Evolutionary conservation across 2,797 vertebrate genomes (phyloP).

Genomic region (Rhinatrema bivittatum): DNA sequence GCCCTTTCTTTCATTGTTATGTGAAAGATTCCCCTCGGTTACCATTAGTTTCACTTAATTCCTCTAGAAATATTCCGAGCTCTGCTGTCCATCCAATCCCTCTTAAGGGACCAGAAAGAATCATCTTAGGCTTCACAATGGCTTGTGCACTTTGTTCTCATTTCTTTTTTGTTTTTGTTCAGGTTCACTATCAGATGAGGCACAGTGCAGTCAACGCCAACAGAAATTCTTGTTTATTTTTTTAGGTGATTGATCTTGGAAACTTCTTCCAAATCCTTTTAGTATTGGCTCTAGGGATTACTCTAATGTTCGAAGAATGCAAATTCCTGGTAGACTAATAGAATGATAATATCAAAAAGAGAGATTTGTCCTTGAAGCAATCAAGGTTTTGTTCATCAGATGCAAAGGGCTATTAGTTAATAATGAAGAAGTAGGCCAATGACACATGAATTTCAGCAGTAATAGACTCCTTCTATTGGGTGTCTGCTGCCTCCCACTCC

Average conservation of each 20-base stretch:
- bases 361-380: slow-evolving; percentile 80
- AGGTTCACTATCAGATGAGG: slow-evolving; percentile 61
- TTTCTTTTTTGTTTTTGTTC: slow-evolving; percentile 54
- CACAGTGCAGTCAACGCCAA: slow-evolving; percentile 62
- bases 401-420: slow-evolving; percentile 68
- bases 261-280: slow-evolving; percentile 72
- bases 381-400: slow-evolving; percentile 74
- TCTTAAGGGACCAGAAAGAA: slow-evolving; percentile 39
- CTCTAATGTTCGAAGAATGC: slow-evolving; percentile 73
- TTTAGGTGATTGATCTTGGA: slow-evolving; percentile 74
- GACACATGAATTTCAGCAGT: too few species aligned
- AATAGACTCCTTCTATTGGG: too few species aligned
- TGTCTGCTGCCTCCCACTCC: too few species aligned
- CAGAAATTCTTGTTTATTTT: slow-evolving; percentile 68
- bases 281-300: slow-evolving; percentile 87
- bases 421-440: too few species aligned
- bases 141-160: slow-evolving; percentile 58
- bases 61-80: slow-evolving; percentile 54
- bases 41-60: slow-evolving; percentile 62
- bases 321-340: slow-evolving; percentile 67
- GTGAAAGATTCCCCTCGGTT: slow-evolving; percentile 56
- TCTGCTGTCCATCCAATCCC: slow-evolving; percentile 2
- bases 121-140: slow-evolving; percentile 18
- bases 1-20: slow-evolving; percentile 27
- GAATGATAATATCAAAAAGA: slow-evolving; percentile 77